Conservation (phyloP, 2,888 invertebrate genomes). For the Cybosia mesomella region DNA sequence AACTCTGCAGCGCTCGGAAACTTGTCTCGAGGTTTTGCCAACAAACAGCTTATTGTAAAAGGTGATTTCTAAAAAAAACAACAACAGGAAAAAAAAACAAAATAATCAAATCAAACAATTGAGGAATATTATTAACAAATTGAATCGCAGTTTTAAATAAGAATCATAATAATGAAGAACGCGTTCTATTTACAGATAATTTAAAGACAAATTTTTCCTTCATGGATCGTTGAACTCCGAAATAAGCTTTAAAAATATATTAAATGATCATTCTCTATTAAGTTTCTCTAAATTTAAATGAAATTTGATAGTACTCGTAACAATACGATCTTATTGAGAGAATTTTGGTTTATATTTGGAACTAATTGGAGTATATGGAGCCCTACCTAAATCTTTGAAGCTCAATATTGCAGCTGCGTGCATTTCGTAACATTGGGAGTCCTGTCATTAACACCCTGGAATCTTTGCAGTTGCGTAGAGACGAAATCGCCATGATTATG, state of each 20-base stretch:
- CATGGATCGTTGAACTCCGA: slow-evolving; percentile 16
- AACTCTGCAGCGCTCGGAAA: no score
- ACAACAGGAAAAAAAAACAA: no score
- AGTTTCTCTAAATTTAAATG: not conserved
- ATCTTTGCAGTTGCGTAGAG: not conserved
- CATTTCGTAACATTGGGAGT: no score
- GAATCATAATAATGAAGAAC: not conserved
- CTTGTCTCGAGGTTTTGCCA: no score
- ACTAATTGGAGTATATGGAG: no score
- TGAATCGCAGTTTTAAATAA: not conserved
- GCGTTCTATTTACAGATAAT: not conserved
- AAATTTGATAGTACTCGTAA: not conserved
- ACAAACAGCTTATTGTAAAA: no score
- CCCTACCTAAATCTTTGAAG: not conserved
- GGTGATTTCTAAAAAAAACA: no score
- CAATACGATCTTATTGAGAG: not conserved
- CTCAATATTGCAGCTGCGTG: no score
- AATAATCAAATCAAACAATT: not conserved
- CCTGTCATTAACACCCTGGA: not conserved
- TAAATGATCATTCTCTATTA: not conserved
- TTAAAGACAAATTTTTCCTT: slow-evolving; percentile 17
- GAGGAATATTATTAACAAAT: not conserved
- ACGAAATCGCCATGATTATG: no score
- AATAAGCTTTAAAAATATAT: slow-evolving; percentile 20
- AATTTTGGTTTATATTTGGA: not conserved